These are phyloP conservation scores for Helarctos malayanus DNA, from an alignment of 2,797 vertebrate genomes.

Conservation along the genomic window DNA sequence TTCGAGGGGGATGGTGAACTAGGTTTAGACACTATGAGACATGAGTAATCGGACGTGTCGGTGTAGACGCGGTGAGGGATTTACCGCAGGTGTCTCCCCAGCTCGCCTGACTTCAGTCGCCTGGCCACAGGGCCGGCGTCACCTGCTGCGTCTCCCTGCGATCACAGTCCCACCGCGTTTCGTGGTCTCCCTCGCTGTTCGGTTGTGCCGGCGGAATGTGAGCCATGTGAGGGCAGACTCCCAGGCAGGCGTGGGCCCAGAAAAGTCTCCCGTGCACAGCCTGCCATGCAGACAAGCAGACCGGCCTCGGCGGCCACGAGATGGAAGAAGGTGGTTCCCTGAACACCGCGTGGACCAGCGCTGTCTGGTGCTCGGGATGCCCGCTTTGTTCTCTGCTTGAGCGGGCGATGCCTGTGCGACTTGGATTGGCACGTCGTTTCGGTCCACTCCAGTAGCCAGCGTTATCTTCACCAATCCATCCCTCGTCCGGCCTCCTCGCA, in stretches of 20 bases:
- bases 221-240: too few species aligned
- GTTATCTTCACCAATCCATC: background rate
- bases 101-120: accelerated
- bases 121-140: accelerated
- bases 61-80: background rate
- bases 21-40: background rate
- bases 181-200: background rate
- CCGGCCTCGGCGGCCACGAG: background rate
- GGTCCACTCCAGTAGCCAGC: background rate
- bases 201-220: background rate
- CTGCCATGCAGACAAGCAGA: background rate
- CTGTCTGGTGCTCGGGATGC: background rate
- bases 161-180: background rate
- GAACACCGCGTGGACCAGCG: background rate
- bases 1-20: background rate
- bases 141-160: background rate
- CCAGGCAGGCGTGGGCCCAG: background rate
- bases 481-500: background rate
- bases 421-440: background rate
- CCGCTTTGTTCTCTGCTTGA: background rate
- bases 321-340: background rate
- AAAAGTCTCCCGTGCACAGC: background rate
- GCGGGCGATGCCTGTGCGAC: background rate
- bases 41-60: accelerated
- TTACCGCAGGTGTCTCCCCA: background rate